phyloP scores from a whole-genome alignment of 2,888 invertebrate genomes.

The Drosophila peninsularis region DNA sequence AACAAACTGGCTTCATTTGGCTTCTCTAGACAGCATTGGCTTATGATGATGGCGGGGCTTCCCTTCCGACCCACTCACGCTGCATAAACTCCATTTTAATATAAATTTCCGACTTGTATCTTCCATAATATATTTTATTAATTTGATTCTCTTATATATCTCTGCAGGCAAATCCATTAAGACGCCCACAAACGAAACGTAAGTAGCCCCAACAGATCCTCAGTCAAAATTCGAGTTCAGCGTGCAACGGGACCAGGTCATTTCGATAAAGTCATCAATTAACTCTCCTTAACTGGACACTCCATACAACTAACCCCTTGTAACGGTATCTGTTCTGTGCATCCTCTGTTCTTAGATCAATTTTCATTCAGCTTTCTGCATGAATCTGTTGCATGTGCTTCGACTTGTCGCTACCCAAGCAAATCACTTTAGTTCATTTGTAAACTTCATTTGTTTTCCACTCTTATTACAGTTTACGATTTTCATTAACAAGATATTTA shows the following conservation, averaged over 20 bases:
- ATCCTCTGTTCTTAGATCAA: conserved; percentile 8
- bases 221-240: conserved; percentile 58
- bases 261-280: conserved; percentile 30
- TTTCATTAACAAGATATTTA: conserved; percentile 21
- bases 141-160: neutral
- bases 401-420: conserved; percentile 12
- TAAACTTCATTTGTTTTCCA: conserved; percentile 15
- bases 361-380: conserved; percentile 23
- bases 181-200: conserved; percentile 84
- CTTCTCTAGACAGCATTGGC: neutral
- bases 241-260: conserved; percentile 59
- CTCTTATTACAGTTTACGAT: conserved; percentile 20
- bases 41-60: conserved; percentile 39
- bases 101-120: neutral
- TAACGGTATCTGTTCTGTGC: conserved; percentile 61
- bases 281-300: conserved; percentile 22
- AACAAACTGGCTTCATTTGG: conserved; percentile 16
- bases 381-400: conserved; percentile 64
- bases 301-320: conserved; percentile 52
- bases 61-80: conserved; percentile 8
- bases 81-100: conserved; percentile 23
- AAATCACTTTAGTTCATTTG: conserved; percentile 29
- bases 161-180: conserved; percentile 83
- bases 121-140: neutral
- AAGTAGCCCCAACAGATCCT: conserved; percentile 64